Conservation (phyloP, 2,113 vertebrate genomes). For the Vimba vimba region DNA sequence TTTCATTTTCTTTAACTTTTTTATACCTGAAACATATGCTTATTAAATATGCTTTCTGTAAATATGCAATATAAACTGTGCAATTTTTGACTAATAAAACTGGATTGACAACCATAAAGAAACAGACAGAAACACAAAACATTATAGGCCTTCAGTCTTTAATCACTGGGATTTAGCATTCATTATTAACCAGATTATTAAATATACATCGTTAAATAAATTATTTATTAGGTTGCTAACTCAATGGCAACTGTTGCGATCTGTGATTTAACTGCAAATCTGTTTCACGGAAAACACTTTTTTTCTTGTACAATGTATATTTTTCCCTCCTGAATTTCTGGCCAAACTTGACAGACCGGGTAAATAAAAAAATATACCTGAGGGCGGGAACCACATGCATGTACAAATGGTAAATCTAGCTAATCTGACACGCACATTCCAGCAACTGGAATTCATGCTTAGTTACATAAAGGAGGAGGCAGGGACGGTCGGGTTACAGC, state of each 20-base stretch:
- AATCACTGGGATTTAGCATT: neutral
- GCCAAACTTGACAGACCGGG: neutral
- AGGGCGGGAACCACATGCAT: neutral
- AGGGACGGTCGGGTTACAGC: neutral
- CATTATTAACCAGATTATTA: slow-evolving; percentile 38
- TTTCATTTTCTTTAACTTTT: neutral
- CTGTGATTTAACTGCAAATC: slow-evolving; percentile 21
- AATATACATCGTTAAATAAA: slow-evolving; percentile 31
- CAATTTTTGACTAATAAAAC: no score
- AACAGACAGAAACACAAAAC: neutral
- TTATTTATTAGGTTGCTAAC: slow-evolving; percentile 29
- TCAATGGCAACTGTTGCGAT: slow-evolving; percentile 11
- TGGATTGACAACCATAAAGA: neutral
- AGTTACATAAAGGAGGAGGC: neutral
- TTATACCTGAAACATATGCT: neutral
- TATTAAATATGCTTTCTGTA: no score
- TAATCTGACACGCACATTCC: neutral
- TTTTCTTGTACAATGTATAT: neutral
- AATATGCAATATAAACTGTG: no score
- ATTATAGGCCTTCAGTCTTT: neutral
- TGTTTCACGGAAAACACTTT: neutral
- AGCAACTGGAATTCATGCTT: neutral
- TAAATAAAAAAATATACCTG: neutral
- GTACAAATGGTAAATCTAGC: neutral
- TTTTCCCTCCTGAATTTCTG: neutral